Conservation (phyloP, 2,113 vertebrate species). For the Orthonyx spaldingii region DNA sequence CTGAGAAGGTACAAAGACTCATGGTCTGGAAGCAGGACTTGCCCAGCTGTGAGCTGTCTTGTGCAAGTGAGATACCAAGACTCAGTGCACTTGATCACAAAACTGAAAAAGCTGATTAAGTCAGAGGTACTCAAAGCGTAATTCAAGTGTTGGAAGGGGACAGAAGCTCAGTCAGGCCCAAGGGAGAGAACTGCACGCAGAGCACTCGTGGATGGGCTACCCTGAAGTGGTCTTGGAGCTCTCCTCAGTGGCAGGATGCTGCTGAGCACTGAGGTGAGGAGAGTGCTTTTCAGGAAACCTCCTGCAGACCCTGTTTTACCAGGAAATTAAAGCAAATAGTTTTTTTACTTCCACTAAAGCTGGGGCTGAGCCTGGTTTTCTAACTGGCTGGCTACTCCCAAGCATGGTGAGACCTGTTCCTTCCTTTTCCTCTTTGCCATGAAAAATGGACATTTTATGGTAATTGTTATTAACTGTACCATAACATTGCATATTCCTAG, state of each 20-base stretch:
- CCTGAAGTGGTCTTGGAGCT: not conserved
- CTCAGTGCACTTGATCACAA: not conserved
- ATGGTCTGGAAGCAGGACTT: too few species aligned
- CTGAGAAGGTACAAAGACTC: not conserved
- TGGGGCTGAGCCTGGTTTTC: not conserved
- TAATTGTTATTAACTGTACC: not conserved
- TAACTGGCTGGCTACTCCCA: not conserved
- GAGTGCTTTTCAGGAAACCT: not conserved
- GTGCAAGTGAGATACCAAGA: not conserved
- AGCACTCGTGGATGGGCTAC: not conserved
- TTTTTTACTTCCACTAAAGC: not conserved
- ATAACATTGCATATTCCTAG: not conserved
- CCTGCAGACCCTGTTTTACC: not conserved
- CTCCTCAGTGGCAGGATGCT: not conserved
- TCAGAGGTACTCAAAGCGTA: accelerated
- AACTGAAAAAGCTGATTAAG: not conserved
- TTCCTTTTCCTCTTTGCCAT: not conserved
- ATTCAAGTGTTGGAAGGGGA: not conserved
- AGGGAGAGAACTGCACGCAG: not conserved
- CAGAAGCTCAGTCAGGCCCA: not conserved
- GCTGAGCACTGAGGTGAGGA: not conserved
- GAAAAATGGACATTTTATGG: not conserved
- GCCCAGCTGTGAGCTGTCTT: not conserved
- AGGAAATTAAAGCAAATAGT: not conserved
- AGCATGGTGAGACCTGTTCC: not conserved